Base-by-base conservation (phyloP, 2,113 vertebrate species). In the Hassar affinis region DNA sequence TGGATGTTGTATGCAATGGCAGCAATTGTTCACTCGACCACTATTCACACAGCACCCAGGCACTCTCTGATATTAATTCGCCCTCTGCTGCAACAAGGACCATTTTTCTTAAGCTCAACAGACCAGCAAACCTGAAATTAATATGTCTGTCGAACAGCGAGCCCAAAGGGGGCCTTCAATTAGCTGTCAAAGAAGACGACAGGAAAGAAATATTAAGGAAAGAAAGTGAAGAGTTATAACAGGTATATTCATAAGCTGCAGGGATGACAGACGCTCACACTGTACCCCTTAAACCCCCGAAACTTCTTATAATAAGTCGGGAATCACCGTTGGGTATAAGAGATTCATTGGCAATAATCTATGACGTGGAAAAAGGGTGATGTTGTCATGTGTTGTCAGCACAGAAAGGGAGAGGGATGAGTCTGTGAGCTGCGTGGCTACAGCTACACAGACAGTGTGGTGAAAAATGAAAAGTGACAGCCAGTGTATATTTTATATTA, bases 61-160 rank as follows among this genome's bases (percentile, higher is more conserved):
- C 64, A 71, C 71, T 49, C 77, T 49, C 38, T 72, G 76, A 84
- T 80, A 84, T 79, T 84, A 84, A 79, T 84, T 78, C 45, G 8
- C 69, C 35, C 56, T 74, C 59, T 79, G 51, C 66, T 74, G 77
- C 72, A 81, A 81, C 82, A 86, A 81, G 80, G 72, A 84, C 78
- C 83, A 74, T 84, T 84, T 79, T 87, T 90, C 88, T 87, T 49
- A 79, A 87, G 84, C 82, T 84, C 66, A 18, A 30, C 81, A 89
- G 90, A 91, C 92, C 87, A 91, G 85, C 82, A 93, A 89, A 92
- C 90, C 94, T 80, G 83, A 95, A 95, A 95, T 95, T 95, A 96
- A 95, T 91, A 93, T 94, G 92, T 95, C 93, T 93, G 92, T 91
- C 92, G 94, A 93, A 90, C 89, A 87, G 92, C 94, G 91, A 92